Conservation (phyloP, 1,140 invertebrate species). For the Cataglyphis hispanica region DNA sequence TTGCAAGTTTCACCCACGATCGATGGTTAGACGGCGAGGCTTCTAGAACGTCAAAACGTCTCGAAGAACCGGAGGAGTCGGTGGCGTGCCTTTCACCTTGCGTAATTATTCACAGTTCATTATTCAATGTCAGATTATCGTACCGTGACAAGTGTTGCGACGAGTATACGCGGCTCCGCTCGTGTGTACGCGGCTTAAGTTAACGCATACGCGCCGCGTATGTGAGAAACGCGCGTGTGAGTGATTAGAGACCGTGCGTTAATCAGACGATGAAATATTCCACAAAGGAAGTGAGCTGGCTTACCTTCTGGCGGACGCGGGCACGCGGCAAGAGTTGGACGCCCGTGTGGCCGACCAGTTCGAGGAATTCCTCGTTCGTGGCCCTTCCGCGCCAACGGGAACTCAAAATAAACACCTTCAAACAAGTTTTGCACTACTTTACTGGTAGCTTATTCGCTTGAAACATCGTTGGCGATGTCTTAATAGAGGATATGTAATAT, state of each 20-base stretch:
- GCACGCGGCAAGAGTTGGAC: slow-evolving; percentile 44
- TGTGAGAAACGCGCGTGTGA: slow-evolving; percentile 67
- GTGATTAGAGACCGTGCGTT: slow-evolving; percentile 78
- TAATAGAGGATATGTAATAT: neutral
- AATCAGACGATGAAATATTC: slow-evolving; percentile 81
- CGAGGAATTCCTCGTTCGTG: slow-evolving; percentile 49
- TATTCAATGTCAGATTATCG: slow-evolving; percentile 73
- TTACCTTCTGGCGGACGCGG: slow-evolving; percentile 50
- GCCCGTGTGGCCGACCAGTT: slow-evolving; percentile 64
- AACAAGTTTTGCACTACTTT: slow-evolving; percentile 59
- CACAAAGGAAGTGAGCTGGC: slow-evolving; percentile 68
- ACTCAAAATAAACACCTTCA: slow-evolving; percentile 47
- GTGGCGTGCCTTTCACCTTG: slow-evolving; percentile 65
- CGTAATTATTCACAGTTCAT: slow-evolving; percentile 74
- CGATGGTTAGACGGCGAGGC: slow-evolving; percentile 35
- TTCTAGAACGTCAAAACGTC: slow-evolving; percentile 37
- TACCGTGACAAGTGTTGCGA: slow-evolving; percentile 66
- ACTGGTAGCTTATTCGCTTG: neutral
- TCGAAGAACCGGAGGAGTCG: slow-evolving; percentile 16
- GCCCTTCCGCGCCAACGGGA: slow-evolving; percentile 28
- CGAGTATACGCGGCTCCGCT: slow-evolving; percentile 10
- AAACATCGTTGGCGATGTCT: neutral
- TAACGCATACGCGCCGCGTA: slow-evolving; percentile 7
- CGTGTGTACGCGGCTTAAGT: slow-evolving; percentile 65
- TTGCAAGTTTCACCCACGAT: slow-evolving; percentile 70